Evolutionary conservation across 2,113 vertebrate species (phyloP).

Genomic region (Acrocephalus arundinaceus): DNA sequence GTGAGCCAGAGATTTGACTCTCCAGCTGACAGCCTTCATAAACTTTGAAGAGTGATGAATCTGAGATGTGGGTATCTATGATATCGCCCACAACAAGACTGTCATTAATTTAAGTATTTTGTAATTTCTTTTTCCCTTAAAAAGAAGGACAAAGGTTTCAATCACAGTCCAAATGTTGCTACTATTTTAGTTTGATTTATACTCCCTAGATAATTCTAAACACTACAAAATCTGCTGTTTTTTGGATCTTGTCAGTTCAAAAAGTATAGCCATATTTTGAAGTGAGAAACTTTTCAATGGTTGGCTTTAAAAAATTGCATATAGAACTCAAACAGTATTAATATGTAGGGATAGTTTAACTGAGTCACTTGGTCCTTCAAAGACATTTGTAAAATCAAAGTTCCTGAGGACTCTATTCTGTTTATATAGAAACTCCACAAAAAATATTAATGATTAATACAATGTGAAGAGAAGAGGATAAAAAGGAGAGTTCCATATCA

Average conservation of each 20-base stretch:
- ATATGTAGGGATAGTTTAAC: not conserved
- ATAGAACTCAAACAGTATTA: not conserved
- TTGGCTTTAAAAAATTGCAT: not conserved
- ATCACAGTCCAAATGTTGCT: not conserved
- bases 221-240: not conserved
- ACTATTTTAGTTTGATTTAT: not conserved
- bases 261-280: not conserved
- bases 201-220: not conserved
- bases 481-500: not conserved
- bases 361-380: not conserved
- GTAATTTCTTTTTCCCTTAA: not conserved
- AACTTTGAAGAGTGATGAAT: not conserved
- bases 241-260: not conserved
- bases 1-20: not conserved
- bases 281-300: not conserved
- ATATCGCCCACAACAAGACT: not conserved
- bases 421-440: not conserved
- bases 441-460: not conserved
- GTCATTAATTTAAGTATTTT: not conserved
- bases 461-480: not conserved
- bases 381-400: not conserved
- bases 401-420: not conserved
- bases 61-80: not conserved
- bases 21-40: not conserved
- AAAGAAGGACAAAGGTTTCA: not conserved